These are phyloP conservation scores for Siniperca knerii DNA, from an alignment of 2,113 vertebrate species.

Conservation along the genomic window DNA sequence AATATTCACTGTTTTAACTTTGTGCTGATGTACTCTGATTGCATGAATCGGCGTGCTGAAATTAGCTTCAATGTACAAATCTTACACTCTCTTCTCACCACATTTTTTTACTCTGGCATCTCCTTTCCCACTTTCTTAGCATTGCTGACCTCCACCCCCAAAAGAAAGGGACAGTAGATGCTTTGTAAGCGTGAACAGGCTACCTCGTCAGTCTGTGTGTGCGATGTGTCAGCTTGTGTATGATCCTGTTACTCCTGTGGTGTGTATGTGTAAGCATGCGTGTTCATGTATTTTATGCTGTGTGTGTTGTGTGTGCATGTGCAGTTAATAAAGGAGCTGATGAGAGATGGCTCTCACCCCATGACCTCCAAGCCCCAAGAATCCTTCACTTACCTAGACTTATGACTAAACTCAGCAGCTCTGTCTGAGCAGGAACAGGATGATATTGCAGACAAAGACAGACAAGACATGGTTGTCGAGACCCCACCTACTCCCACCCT, in stretches of 20 bases:
- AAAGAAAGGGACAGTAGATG: constrained; percentile 46
- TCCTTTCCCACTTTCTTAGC: constrained; percentile 15
- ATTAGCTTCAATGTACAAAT: neutral
- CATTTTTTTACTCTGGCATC: constrained; percentile 15
- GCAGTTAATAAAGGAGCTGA: constrained; percentile 81
- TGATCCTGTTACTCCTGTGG: neutral
- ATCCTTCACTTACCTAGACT: constrained; percentile 69
- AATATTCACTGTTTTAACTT: constrained; percentile 5
- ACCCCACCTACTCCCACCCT: neutral
- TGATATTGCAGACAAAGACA: constrained; percentile 57
- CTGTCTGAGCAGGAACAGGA: constrained; percentile 50
- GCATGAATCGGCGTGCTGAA: neutral
- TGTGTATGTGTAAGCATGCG: constrained; percentile 4
- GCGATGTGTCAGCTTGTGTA: neutral
- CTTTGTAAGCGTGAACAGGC: constrained; percentile 57
- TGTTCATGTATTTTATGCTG: constrained; percentile 1
- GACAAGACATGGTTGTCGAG: constrained; percentile 29
- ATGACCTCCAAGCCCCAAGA: constrained; percentile 71
- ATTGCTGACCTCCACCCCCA: constrained; percentile 8
- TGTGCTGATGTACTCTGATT: constrained; percentile 3
- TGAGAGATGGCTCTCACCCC: constrained; percentile 79
- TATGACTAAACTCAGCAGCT: constrained; percentile 65
- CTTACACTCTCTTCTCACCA: neutral
- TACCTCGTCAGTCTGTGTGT: constrained; percentile 5
- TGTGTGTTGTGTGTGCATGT: constrained; percentile 42